Percentiles rank a stretch among this genome's conserved stretches.
These are phyloP conservation scores for Tragopan temminckii DNA, from an alignment of 2,797 vertebrate genomes.

Conservation along the genomic window DNA sequence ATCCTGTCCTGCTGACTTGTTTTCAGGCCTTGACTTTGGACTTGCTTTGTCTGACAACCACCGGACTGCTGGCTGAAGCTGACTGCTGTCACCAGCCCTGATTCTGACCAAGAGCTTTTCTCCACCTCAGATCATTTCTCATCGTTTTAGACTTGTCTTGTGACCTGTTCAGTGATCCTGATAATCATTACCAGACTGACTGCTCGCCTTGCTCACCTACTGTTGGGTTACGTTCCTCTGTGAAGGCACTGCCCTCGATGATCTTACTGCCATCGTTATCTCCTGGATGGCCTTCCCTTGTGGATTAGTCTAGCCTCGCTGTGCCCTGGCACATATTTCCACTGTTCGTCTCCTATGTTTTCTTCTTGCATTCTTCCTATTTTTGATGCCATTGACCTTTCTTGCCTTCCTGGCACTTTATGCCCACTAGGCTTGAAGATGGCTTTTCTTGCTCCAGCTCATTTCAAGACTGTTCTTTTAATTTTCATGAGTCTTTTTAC, in stretches of 20 bases:
- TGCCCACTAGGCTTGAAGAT: neutral
- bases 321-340: neutral
- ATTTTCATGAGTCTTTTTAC: neutral
- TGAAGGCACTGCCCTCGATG: accelerated
- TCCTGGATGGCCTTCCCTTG: neutral
- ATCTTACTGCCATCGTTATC: accelerated
- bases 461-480: neutral
- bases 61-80: neutral
- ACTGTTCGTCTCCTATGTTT: neutral
- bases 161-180: neutral
- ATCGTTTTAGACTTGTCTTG: neutral
- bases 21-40: neutral
- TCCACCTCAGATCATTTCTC: neutral
- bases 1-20: neutral
- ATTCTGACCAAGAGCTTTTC: neutral
- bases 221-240: neutral
- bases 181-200: accelerated
- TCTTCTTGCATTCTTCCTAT: neutral
- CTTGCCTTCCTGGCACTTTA: neutral
- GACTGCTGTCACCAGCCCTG: neutral
- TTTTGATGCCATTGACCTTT: neutral
- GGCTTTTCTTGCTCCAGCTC: accelerated
- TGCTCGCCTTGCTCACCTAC: neutral
- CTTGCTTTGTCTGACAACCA: neutral
- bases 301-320: neutral